Conservation (phyloP, 37 sponge, comb jelly and placozoan species). For the Eunapius fragilis region DNA sequence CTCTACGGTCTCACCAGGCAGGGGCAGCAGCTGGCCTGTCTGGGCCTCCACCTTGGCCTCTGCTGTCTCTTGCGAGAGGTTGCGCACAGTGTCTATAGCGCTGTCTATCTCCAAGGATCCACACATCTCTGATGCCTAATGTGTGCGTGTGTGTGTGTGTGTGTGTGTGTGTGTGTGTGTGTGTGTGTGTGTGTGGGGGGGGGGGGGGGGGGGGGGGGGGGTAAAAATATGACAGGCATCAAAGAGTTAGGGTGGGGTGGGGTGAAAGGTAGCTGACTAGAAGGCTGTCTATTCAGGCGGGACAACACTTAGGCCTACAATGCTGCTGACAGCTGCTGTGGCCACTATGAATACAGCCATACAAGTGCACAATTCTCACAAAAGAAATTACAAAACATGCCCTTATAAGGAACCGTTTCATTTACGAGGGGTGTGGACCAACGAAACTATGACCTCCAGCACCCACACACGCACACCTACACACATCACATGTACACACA, state of each 20-base stretch:
- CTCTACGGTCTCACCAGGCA: slow-evolving; percentile 82
- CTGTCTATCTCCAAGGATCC: slow-evolving; percentile 92
- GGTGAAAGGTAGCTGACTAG: not conserved
- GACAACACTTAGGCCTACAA: no score
- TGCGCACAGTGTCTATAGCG: slow-evolving; percentile 79
- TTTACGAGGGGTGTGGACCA: not conserved
- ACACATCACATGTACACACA: not conserved
- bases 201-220: not conserved
- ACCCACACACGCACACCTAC: not conserved
- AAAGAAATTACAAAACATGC: not conserved
- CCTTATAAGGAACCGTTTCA: no score
- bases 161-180: not conserved
- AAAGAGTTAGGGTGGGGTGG: not conserved
- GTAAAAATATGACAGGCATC: no score
- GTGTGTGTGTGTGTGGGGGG: not conserved
- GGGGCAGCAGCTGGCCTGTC: slow-evolving; percentile 61
- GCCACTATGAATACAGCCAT: no score
- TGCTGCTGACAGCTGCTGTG: no score
- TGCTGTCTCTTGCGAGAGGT: slow-evolving; percentile 57
- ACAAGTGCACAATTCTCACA: not conserved
- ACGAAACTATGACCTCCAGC: not conserved
- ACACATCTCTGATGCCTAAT: slow-evolving; percentile 89
- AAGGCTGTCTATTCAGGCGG: not conserved
- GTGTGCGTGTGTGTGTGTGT: not conserved
- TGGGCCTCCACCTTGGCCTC: slow-evolving; percentile 58